Conservation (phyloP, 2,797 vertebrate species). For the Tokudaia muenninki region DNA sequence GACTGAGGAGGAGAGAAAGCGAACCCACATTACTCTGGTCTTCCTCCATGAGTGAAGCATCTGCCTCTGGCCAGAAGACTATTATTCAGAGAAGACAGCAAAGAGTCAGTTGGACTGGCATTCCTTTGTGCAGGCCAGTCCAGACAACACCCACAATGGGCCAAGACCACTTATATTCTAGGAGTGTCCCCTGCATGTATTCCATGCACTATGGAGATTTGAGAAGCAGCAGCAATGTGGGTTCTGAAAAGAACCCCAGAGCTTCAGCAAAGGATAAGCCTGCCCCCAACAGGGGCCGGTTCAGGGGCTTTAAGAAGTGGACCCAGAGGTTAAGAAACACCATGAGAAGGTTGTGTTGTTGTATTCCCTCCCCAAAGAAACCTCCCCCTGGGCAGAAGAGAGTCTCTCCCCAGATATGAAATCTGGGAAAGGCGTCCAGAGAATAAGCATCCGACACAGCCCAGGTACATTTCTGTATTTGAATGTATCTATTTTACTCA, state of each 20-base stretch:
- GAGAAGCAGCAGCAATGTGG: neutral
- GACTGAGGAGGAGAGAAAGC: too few species aligned
- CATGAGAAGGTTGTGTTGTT: neutral
- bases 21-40: too few species aligned
- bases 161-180: accelerated
- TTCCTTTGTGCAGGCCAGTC: too few species aligned
- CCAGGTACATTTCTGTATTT: neutral
- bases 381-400: neutral
- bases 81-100: accelerated
- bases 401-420: neutral
- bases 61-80: too few species aligned
- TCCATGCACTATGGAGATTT: too few species aligned
- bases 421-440: accelerated
- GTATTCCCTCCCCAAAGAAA: too few species aligned
- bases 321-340: accelerated
- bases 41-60: too few species aligned
- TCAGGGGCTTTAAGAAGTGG: neutral
- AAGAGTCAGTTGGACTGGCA: neutral
- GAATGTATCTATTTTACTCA: neutral
- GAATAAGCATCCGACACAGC: neutral
- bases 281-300: neutral
- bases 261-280: neutral
- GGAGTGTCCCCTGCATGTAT: neutral
- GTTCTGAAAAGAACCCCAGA: too few species aligned
- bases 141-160: neutral